Evolutionary conservation across 2,888 invertebrate species (phyloP).

Genomic region (Drosophila meridionalis): DNA sequence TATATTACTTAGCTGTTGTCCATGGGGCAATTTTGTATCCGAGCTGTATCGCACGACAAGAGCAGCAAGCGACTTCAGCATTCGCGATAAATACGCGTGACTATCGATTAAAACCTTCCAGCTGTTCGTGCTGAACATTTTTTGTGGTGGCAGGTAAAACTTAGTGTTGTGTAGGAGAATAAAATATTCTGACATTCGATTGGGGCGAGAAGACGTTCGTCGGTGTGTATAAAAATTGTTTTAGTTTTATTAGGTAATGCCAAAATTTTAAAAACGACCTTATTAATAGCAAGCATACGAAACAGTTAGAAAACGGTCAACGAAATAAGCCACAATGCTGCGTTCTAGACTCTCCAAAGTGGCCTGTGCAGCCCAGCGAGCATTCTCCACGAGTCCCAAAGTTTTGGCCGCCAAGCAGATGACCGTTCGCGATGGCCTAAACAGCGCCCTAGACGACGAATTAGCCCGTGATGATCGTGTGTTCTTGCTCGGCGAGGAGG

Average conservation of each 20-base stretch:
- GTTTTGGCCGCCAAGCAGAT: constrained; percentile 88
- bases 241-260: constrained; percentile 60
- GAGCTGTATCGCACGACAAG: constrained; percentile 1
- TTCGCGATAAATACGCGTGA: constrained; percentile 13
- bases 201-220: constrained; percentile 55
- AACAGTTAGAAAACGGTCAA: constrained; percentile 26
- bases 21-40: background rate
- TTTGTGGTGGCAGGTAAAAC: constrained; percentile 4
- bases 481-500: constrained; percentile 97
- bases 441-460: constrained; percentile 98
- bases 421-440: constrained; percentile 98
- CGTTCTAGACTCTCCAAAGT: constrained; percentile 63
- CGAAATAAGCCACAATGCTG: constrained; percentile 56
- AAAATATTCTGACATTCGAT: constrained; percentile 48
- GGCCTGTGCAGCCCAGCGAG: constrained; percentile 84
- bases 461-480: constrained; percentile 96
- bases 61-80: constrained; percentile 17
- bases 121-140: constrained; percentile 21
- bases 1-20: constrained; percentile 57
- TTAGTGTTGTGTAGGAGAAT: constrained; percentile 32
- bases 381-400: constrained; percentile 86
- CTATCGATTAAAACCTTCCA: constrained; percentile 17
- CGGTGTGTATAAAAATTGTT: constrained; percentile 51
- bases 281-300: constrained; percentile 32
- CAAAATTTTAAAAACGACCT: constrained; percentile 17